Base-by-base conservation (phyloP, 2,113 vertebrate species). In the Corythaixoides concolor region DNA sequence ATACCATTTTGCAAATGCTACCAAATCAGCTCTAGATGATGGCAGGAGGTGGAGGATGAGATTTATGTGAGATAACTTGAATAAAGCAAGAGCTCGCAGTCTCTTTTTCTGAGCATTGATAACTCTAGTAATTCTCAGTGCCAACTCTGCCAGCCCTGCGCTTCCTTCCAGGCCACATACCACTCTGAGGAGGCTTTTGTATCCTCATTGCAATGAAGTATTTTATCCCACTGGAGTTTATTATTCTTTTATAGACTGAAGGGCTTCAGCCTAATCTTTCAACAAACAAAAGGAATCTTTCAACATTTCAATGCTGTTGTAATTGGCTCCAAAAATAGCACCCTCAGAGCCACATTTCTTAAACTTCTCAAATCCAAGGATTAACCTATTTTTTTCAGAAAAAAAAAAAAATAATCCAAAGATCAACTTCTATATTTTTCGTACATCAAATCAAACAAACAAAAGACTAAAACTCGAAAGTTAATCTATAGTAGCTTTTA, bases 201-300 rank as follows among this genome's bases (percentile, higher is more conserved):
- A 76, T 68, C 53, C 81, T 89, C 74, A 37, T 14, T 75, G 89
- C 81, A 87, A 10, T 35, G 62, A 91, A 89, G 69, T 39, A 85
- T 90, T 95, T 93, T 85, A 90, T 86, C 52, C 83, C 60, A 43
- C 56, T 75, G 90, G 33, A 14, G 92, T 93, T 96, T 97, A 93
- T 97, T 97, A 93, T 94, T 97, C 96, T 96, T 96, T 97, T 96
- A 93, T 90, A 92, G 79, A 93, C 92, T 84, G 88, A 92, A 94
- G 86, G 76, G 76, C 45, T 93, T 94, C 92, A 94, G 73, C 90
- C 83, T 97, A 89, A 97, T 96, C 92, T 96, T 97, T 97, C 93
- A 95, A 97, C 85, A 97, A 95, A 96, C 93, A 96, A 96, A 95
- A 94, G 79, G 73, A 94, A 94, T 96, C 93, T 90, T 95, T 95